These are phyloP conservation scores for Urocyon cinereoargenteus DNA, from an alignment of 2,797 vertebrate species.

Conservation along the genomic window DNA sequence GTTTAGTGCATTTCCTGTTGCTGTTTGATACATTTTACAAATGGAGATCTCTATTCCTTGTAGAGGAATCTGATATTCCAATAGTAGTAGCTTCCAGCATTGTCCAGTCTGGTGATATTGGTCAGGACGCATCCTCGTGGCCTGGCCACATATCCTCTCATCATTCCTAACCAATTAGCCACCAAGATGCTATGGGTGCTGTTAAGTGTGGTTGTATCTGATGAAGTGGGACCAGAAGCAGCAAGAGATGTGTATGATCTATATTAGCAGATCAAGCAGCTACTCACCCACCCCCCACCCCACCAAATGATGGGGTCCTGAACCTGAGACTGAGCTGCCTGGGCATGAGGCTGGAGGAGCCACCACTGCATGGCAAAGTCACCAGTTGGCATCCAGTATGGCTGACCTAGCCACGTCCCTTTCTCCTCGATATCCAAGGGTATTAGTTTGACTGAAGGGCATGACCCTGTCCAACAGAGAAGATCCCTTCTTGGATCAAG, in stretches of 20 bases:
- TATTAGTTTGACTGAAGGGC: not conserved
- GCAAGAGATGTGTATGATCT: not conserved
- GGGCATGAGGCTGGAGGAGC: not conserved
- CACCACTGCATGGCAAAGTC: fast-evolving
- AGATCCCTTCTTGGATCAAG: not conserved
- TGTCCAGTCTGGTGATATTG: not conserved
- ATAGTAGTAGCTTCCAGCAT: not conserved
- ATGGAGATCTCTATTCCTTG: not conserved
- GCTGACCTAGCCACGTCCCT: not conserved
- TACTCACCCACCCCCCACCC: not conserved
- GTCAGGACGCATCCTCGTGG: fast-evolving
- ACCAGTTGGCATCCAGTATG: not conserved
- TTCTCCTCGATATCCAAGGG: not conserved
- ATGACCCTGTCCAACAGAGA: not conserved
- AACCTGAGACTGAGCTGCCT: not conserved
- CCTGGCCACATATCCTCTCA: not conserved
- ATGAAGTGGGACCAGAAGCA: not conserved
- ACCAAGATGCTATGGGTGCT: not conserved
- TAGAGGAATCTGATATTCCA: not conserved
- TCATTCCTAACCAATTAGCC: not conserved
- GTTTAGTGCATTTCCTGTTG: not conserved
- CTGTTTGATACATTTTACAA: not conserved
- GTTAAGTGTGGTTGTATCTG: not conserved
- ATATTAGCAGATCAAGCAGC: not conserved
- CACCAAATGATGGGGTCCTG: not conserved